These are phyloP conservation scores for Toxostoma redivivum DNA, from an alignment of 2,113 vertebrate genomes.

Conservation along the genomic window DNA sequence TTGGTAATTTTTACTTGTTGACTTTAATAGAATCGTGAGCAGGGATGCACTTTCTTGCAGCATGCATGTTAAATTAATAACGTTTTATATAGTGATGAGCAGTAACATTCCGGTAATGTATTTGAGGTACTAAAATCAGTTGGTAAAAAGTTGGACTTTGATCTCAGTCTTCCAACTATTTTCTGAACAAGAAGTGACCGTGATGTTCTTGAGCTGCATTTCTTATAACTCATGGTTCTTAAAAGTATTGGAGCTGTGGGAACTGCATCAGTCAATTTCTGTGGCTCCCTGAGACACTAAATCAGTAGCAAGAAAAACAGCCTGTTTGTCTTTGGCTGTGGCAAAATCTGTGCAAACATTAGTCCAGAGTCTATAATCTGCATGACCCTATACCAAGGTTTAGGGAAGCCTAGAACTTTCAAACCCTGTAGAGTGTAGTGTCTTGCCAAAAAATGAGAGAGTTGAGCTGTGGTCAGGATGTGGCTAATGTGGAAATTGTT, in stretches of 20 bases:
- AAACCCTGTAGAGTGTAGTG: background rate
- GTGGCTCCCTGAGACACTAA: background rate
- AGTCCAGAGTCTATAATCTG: background rate
- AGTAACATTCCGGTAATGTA: background rate
- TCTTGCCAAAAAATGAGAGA: background rate
- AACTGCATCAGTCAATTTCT: background rate
- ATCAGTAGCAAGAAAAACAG: background rate
- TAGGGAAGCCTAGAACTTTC: background rate
- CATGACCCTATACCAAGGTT: background rate
- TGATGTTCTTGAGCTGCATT: background rate
- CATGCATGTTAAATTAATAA: background rate
- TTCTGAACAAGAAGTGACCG: background rate
- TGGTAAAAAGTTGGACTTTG: background rate
- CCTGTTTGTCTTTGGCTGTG: background rate
- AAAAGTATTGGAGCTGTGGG: background rate
- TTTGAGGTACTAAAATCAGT: background rate
- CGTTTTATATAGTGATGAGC: background rate
- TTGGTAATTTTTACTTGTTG: background rate
- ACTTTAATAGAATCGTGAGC: background rate
- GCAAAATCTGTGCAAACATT: background rate
- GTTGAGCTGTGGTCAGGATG: slow-evolving; percentile 25
- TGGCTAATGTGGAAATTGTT: slow-evolving; percentile 9
- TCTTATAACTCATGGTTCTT: background rate
- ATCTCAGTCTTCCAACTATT: background rate
- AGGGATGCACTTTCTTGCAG: background rate